phyloP scores from a whole-genome alignment of 1,140 invertebrate species.

The Drosophila obscura region DNA sequence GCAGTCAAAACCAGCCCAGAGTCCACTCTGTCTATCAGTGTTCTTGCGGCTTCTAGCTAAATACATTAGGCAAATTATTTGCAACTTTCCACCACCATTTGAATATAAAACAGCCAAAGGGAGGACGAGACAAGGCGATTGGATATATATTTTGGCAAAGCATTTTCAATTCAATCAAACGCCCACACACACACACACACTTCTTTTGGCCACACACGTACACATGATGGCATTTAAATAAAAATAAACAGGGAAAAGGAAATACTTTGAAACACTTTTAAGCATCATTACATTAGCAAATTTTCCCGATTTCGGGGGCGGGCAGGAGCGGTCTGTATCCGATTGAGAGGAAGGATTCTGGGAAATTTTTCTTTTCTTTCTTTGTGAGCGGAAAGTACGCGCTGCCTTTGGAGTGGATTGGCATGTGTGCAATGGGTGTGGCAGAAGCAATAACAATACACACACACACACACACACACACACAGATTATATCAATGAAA shows the following conservation, averaged over 20 bases:
- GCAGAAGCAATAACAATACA: constrained; percentile 20
- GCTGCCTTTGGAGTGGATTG: not conserved
- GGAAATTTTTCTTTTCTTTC: not conserved
- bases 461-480: too few species aligned
- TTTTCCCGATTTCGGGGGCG: constrained; percentile 40
- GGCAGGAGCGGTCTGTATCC: constrained; percentile 7
- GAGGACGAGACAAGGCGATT: constrained; percentile 15
- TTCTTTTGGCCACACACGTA: constrained; percentile 6
- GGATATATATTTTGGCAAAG: constrained; percentile 70
- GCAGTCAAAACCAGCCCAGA: constrained; percentile 1
- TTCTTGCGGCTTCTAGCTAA: constrained; percentile 44
- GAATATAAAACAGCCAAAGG: constrained; percentile 35
- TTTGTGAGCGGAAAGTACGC: constrained; percentile 21
- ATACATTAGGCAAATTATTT: constrained; percentile 79
- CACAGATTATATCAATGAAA: constrained; percentile 38
- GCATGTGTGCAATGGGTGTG: not conserved
- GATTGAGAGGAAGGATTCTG: constrained; percentile 23
- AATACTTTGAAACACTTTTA: constrained; percentile 81
- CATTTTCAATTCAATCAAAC: constrained; percentile 81
- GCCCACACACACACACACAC: constrained; percentile 37
- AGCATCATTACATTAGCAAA: constrained; percentile 81
- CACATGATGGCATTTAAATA: constrained; percentile 74
- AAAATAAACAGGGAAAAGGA: constrained; percentile 75
- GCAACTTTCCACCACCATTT: constrained; percentile 65
- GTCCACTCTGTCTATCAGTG: constrained; percentile 18